These are phyloP conservation scores for Zaprionus obscuricornis DNA, from an alignment of 2,888 invertebrate genomes.

Conservation along the genomic window DNA sequence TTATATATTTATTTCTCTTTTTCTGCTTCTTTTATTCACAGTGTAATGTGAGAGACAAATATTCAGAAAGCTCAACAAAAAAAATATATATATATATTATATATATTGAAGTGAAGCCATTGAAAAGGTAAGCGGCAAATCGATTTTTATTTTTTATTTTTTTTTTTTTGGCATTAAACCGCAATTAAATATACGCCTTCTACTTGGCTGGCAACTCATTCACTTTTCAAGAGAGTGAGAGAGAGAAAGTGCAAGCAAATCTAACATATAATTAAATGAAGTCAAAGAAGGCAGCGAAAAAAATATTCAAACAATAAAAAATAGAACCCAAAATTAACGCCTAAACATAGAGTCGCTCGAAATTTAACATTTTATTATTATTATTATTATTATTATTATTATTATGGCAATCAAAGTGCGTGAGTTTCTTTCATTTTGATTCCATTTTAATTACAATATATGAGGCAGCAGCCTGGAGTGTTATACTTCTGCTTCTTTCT, in stretches of 20 bases:
- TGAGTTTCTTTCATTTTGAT: slow-evolving; percentile 8
- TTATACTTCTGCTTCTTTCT: slow-evolving; percentile 20
- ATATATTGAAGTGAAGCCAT: slow-evolving; percentile 36
- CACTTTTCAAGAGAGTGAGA: slow-evolving; percentile 46
- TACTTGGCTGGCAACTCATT: slow-evolving; percentile 37
- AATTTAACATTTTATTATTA: slow-evolving; percentile 1
- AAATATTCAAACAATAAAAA: slow-evolving; percentile 1
- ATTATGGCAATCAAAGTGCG: slow-evolving; percentile 66
- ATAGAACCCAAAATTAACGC: slow-evolving; percentile 76
- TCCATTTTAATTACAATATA: slow-evolving; percentile 53
- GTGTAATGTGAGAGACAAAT: too few species aligned
- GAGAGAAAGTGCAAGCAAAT: slow-evolving; percentile 70
- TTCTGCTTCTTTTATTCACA: too few species aligned
- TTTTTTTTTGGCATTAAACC: slow-evolving; percentile 53
- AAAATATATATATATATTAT: too few species aligned
- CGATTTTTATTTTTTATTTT: slow-evolving; percentile 41
- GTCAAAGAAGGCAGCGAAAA: too few species aligned
- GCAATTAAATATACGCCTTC: slow-evolving; percentile 52
- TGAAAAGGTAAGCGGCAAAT: slow-evolving; percentile 56
- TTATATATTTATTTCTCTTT: too few species aligned
- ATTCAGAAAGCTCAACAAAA: too few species aligned
- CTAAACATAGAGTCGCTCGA: slow-evolving; percentile 45
- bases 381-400: slow-evolving; percentile 9
- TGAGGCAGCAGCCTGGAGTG: slow-evolving; percentile 38
- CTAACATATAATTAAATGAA: too few species aligned